Percentiles rank a stretch among this genome's conserved stretches.
Evolutionary conservation across 2,888 invertebrate genomes (phyloP).

Genomic region (Colostygia pectinataria): DNA sequence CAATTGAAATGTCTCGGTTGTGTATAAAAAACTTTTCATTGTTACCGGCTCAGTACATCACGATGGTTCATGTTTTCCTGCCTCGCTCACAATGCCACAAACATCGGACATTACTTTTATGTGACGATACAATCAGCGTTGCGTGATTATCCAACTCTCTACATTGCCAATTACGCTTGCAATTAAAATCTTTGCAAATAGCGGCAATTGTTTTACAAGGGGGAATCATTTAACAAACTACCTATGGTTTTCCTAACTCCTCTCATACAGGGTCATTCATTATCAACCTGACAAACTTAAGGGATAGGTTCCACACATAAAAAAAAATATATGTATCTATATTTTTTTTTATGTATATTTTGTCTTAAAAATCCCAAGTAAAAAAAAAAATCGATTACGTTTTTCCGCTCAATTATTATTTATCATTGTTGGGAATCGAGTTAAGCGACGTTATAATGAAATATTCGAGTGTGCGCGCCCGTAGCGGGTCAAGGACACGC

Average conservation of each 20-base stretch:
- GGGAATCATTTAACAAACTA: conserved; percentile 11
- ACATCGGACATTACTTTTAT: conserved; percentile 54
- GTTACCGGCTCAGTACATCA: conserved; percentile 56
- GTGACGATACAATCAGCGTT: conserved; percentile 49
- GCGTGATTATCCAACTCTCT: conserved; percentile 50
- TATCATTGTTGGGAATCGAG: too few species aligned
- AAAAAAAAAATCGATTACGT: too few species aligned
- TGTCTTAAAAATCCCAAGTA: too few species aligned
- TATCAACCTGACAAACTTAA: too few species aligned
- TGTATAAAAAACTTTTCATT: conserved; percentile 63
- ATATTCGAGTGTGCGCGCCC: too few species aligned
- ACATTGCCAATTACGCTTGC: conserved; percentile 45
- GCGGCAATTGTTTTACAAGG: conserved; percentile 34
- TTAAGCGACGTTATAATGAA: too few species aligned
- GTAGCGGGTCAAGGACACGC: too few species aligned
- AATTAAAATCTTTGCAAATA: conserved; percentile 40
- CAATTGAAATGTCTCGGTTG: conserved; percentile 55
- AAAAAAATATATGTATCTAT: too few species aligned
- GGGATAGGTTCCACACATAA: too few species aligned
- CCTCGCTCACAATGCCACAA: conserved; percentile 55
- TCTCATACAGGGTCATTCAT: too few species aligned
- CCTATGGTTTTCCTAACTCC: conserved; percentile 11
- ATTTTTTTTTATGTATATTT: too few species aligned
- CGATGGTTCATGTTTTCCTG: conserved; percentile 58
- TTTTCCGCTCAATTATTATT: too few species aligned